These are phyloP conservation scores for Latrodectus elegans DNA, from an alignment of 2,888 invertebrate species.

Conservation along the genomic window DNA sequence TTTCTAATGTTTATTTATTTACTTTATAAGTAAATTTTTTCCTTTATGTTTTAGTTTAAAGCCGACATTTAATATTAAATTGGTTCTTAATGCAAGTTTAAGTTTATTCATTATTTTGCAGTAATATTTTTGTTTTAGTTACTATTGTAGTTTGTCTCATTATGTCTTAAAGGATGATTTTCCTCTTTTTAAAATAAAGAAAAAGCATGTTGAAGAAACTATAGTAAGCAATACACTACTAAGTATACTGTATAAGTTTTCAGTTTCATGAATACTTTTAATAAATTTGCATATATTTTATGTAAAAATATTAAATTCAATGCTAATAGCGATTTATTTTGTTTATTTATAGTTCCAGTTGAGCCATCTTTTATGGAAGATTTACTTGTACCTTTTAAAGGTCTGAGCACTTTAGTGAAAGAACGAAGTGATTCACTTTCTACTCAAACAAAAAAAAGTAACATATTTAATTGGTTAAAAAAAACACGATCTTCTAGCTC, in stretches of 20 bases:
- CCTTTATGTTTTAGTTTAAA: too few species aligned
- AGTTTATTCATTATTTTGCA: too few species aligned
- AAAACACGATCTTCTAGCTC: slow-evolving; percentile 47
- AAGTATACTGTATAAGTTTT: background rate
- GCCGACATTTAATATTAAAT: too few species aligned
- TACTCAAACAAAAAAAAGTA: slow-evolving; percentile 11
- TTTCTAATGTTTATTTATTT: too few species aligned
- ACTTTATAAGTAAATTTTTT: too few species aligned
- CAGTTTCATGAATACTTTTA: background rate
- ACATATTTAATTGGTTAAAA: slow-evolving; percentile 55
- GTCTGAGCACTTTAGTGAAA: slow-evolving; percentile 42
- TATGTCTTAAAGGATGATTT: too few species aligned
- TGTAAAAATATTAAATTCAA: background rate
- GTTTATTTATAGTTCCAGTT: slow-evolving; percentile 22
- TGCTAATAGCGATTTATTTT: background rate
- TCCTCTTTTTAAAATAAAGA: too few species aligned
- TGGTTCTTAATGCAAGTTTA: too few species aligned
- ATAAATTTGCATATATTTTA: background rate
- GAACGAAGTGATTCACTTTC: slow-evolving; percentile 49
- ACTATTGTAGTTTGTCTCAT: too few species aligned
- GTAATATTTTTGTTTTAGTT: too few species aligned
- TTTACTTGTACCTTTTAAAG: slow-evolving; percentile 55
- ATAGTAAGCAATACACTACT: background rate
- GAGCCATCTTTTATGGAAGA: slow-evolving; percentile 56
- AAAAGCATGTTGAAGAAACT: background rate